These are phyloP conservation scores for Myotis yumanensis DNA, from an alignment of 2,113 vertebrate genomes.

Conservation along the genomic window DNA sequence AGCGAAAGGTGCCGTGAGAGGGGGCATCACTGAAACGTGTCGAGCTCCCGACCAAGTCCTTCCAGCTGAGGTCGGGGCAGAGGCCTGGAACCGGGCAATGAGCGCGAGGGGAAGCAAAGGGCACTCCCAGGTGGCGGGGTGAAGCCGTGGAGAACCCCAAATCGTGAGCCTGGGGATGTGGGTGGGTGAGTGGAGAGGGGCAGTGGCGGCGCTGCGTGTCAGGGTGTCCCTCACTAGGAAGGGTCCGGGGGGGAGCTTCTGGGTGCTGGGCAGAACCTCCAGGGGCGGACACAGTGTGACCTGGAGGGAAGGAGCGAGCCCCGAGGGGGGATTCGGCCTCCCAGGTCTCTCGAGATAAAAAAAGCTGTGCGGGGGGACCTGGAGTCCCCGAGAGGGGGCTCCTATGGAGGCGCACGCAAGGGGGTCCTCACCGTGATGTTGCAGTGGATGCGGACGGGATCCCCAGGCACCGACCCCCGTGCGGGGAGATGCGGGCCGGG, in stretches of 20 bases:
- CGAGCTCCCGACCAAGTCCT: conserved; percentile 10
- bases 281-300: background rate
- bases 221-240: conserved; percentile 20
- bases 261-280: background rate
- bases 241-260: background rate
- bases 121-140: background rate
- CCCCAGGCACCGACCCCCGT: conserved; percentile 88
- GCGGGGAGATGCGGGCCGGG: conserved; percentile 81
- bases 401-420: background rate
- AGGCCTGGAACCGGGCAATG: conserved; percentile 6
- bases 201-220: conserved; percentile 41
- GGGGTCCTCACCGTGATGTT: conserved; percentile 93
- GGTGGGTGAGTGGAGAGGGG: conserved; percentile 23
- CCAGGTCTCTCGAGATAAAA: conserved; percentile 6
- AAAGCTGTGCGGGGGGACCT: background rate
- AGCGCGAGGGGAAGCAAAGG: background rate
- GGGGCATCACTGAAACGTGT: background rate
- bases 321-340: conserved; percentile 24
- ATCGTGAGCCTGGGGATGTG: background rate
- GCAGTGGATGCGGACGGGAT: conserved; percentile 94
- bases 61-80: background rate
- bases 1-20: conserved; percentile 30
- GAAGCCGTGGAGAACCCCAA: conserved; percentile 23
- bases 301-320: background rate
- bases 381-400: conserved; percentile 27